Conservation (phyloP, 2,888 invertebrate species). For the Lomographa bimaculata region DNA sequence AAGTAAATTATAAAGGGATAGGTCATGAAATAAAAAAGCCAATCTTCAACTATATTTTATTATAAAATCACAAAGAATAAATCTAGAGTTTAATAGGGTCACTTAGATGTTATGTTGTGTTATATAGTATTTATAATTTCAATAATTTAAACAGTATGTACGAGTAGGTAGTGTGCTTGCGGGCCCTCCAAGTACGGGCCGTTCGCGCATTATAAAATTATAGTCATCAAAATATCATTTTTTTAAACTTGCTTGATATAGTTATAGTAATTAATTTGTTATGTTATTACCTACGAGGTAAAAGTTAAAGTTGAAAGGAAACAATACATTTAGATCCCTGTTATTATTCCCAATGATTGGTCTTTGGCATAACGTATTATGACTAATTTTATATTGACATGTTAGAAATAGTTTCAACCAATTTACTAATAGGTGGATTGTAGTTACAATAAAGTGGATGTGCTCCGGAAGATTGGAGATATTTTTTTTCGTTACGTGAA, state of each 20-base stretch:
- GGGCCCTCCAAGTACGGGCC: slow-evolving; percentile 41
- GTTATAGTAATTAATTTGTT: slow-evolving; percentile 48
- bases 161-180: slow-evolving; percentile 46
- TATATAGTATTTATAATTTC: slow-evolving; percentile 63
- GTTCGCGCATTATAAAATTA: slow-evolving; percentile 55
- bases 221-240: slow-evolving; percentile 66
- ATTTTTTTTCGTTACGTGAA: slow-evolving; percentile 60
- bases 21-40: slow-evolving; percentile 38
- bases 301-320: slow-evolving; percentile 69
- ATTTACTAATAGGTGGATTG: slow-evolving; percentile 34
- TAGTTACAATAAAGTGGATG: slow-evolving; percentile 46
- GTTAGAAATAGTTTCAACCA: slow-evolving; percentile 54
- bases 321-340: slow-evolving; percentile 74
- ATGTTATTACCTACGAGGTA: slow-evolving; percentile 45
- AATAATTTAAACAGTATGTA: slow-evolving; percentile 54
- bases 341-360: slow-evolving; percentile 76
- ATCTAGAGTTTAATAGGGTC: slow-evolving; percentile 86
- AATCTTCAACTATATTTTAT: slow-evolving; percentile 85
- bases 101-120: slow-evolving; percentile 76
- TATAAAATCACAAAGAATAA: slow-evolving; percentile 89
- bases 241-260: slow-evolving; percentile 62
- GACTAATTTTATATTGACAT: slow-evolving; percentile 58
- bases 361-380: slow-evolving; percentile 77
- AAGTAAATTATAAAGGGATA: too few species aligned
- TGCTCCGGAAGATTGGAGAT: slow-evolving; percentile 52